Percentiles rank a stretch among this genome's conserved stretches.
phyloP scores from a whole-genome alignment of 2,113 vertebrate species.

The Sorex fumeus region DNA sequence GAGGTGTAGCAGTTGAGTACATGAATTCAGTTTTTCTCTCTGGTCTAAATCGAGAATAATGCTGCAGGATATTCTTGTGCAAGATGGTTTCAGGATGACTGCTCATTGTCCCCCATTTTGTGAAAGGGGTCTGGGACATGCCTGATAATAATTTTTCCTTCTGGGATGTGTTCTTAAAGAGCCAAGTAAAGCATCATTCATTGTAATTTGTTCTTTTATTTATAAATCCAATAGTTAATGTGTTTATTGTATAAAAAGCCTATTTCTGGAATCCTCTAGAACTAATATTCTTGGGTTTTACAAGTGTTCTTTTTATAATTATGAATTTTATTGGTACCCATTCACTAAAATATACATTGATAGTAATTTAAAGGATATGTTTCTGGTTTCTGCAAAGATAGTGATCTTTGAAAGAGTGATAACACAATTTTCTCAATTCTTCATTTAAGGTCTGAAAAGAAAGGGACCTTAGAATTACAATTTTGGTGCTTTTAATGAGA shows the following conservation, averaged over 20 bases:
- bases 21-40: neutral
- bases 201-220: slow-evolving; percentile 7
- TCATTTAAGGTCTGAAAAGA: slow-evolving; percentile 49
- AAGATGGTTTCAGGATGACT: neutral
- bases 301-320: neutral
- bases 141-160: slow-evolving; percentile 16
- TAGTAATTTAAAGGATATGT: neutral
- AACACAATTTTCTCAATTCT: slow-evolving; percentile 13
- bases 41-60: neutral
- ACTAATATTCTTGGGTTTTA: slow-evolving; percentile 39
- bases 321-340: neutral
- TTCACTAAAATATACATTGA: slow-evolving; percentile 47
- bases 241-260: neutral
- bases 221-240: slow-evolving; percentile 58
- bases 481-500: slow-evolving; percentile 62
- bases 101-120: neutral
- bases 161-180: neutral
- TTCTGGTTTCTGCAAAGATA: slow-evolving; percentile 3
- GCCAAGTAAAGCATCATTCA: neutral
- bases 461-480: neutral
- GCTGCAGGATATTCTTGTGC: neutral
- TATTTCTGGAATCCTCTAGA: neutral
- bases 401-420: neutral
- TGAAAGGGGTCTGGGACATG: neutral
- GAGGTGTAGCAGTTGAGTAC: neutral